A percentile compares a stretch with the other conserved stretches of the same genome.
Evolutionary conservation across 2,113 vertebrate genomes (phyloP).

Genomic region (Ursus arctos): DNA sequence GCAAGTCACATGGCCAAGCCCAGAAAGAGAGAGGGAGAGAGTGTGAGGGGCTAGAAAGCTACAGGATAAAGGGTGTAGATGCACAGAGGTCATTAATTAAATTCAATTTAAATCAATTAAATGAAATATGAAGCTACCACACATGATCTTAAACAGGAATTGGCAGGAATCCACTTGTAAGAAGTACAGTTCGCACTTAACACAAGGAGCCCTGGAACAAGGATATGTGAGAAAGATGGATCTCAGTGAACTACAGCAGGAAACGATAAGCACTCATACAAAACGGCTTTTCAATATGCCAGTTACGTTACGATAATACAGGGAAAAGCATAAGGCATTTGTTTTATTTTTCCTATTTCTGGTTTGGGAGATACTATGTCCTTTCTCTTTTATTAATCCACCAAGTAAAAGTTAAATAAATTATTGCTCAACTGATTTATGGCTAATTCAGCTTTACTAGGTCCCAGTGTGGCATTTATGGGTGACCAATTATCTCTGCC

Average conservation of each 20-base stretch:
- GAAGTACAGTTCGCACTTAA: conserved; percentile 5
- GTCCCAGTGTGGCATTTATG: not conserved
- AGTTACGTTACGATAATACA: not conserved
- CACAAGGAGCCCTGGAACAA: not conserved
- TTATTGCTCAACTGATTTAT: not conserved
- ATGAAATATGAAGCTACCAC: not conserved
- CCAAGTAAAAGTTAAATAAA: not conserved
- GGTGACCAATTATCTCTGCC: conserved; percentile 23
- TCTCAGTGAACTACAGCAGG: not conserved
- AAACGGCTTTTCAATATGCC: not conserved
- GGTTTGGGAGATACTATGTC: not conserved
- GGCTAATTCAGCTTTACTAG: not conserved
- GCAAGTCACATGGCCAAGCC: not conserved
- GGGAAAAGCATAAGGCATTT: not conserved
- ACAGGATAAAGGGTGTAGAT: not conserved
- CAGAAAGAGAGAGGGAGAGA: not conserved
- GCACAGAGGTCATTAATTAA: not conserved
- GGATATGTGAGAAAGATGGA: not conserved
- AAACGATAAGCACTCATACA: not conserved
- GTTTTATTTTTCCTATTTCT: not conserved
- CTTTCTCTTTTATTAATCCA: not conserved
- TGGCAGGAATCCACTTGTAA: not conserved
- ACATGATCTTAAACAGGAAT: not conserved
- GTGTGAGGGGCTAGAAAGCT: not conserved
- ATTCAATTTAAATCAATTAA: not conserved